Conservation (phyloP, 37 sponge, comb jelly and placozoan species). For the Diacarnus erythraeanus region DNA sequence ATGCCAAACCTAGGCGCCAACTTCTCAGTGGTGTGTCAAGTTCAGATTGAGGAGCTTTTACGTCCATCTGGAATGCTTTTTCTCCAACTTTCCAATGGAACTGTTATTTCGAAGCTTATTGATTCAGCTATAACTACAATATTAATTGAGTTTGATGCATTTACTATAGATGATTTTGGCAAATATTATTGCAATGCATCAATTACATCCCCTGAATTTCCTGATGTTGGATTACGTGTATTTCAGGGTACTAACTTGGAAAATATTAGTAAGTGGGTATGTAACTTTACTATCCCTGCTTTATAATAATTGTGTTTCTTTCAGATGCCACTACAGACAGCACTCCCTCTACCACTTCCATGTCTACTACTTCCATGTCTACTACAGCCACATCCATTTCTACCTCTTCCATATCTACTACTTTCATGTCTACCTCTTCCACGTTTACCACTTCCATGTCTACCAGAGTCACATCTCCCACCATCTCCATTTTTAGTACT, state of each 20-base stretch:
- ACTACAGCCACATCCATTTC: background rate
- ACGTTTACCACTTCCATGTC: background rate
- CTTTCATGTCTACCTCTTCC: background rate
- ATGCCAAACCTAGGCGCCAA: background rate
- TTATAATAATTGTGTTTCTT: background rate
- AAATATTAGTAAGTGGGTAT: background rate
- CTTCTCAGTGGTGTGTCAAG: background rate
- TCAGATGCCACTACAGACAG: background rate
- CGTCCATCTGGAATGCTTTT: background rate
- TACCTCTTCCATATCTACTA: background rate
- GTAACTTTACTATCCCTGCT: background rate
- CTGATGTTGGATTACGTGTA: constrained; percentile 1
- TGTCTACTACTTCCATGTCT: background rate
- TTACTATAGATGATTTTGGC: constrained; percentile 3
- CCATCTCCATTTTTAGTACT: background rate
- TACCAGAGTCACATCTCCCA: background rate
- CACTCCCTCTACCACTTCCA: background rate
- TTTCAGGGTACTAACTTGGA: background rate
- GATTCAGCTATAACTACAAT: background rate
- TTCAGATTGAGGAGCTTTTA: constrained; percentile 1
- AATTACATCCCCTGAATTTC: background rate
- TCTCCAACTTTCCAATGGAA: constrained; percentile 6
- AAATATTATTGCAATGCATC: constrained; percentile 7
- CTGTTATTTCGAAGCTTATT: background rate
- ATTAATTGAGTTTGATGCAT: background rate